phyloP scores from a whole-genome alignment of 2,797 vertebrate genomes.

The Gadopsis marmoratus region DNA sequence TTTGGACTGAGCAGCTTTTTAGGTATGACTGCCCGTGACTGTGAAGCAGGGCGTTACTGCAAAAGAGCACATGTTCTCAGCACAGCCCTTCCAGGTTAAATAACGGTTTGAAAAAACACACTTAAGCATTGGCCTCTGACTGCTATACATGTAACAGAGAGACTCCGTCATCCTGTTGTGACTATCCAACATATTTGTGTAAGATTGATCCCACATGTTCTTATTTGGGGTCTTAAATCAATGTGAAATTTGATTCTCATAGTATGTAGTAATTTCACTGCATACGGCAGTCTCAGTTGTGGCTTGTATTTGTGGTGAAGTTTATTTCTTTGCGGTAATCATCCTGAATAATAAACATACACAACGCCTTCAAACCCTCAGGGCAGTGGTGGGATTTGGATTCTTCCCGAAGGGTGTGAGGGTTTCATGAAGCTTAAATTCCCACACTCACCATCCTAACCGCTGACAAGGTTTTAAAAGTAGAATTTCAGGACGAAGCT shows the following conservation, averaged over 20 bases:
- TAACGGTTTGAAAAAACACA: slow-evolving; percentile 49
- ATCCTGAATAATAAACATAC: slow-evolving; percentile 39
- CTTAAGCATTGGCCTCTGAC: slow-evolving; percentile 42
- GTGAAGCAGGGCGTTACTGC: slow-evolving; percentile 48
- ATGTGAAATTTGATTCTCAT: slow-evolving; percentile 46
- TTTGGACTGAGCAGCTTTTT: slow-evolving; percentile 35
- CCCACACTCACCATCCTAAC: slow-evolving; percentile 41
- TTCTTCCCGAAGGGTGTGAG: slow-evolving; percentile 25
- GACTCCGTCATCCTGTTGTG: slow-evolving; percentile 39
- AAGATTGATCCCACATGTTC: slow-evolving; percentile 52
- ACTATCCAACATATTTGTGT: slow-evolving; percentile 50
- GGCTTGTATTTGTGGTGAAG: slow-evolving; percentile 10
- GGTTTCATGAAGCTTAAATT: slow-evolving; percentile 45
- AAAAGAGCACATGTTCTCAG: slow-evolving; percentile 51
- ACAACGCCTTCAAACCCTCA: slow-evolving; percentile 8
- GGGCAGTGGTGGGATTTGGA: neutral
- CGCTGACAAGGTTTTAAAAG: slow-evolving; percentile 53
- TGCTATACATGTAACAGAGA: slow-evolving; percentile 35
- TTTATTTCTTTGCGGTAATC: slow-evolving; percentile 16
- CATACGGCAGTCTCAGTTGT: slow-evolving; percentile 10
- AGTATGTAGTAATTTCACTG: slow-evolving; percentile 20
- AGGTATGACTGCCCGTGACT: slow-evolving; percentile 44
- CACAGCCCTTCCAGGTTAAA: slow-evolving; percentile 52
- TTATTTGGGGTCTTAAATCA: slow-evolving; percentile 44
- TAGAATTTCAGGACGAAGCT: slow-evolving; percentile 75